Percentiles rank a stretch among this genome's conserved stretches.
Conservation (phyloP, 2,797 vertebrate genomes). For the Cottoperca gobio region DNA sequence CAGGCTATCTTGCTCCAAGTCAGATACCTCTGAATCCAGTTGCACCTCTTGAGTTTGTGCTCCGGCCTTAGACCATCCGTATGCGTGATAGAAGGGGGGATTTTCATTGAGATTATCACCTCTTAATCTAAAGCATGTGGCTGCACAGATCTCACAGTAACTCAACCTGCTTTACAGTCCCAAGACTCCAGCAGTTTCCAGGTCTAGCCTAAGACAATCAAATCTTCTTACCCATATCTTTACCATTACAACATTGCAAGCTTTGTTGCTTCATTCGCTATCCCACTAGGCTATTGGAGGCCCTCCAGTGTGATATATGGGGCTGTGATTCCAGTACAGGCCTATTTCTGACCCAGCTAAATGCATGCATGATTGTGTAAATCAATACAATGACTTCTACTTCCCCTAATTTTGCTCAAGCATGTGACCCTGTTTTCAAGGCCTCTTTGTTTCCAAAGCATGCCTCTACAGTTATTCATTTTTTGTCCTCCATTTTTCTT, state of each 20-base stretch:
- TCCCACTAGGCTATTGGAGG: constrained; percentile 54
- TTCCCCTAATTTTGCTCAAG: constrained; percentile 77
- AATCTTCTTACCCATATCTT: constrained; percentile 68
- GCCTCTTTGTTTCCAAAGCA: constrained; percentile 83
- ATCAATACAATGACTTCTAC: constrained; percentile 82
- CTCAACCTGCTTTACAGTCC: constrained; percentile 65
- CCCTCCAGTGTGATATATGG: constrained; percentile 68
- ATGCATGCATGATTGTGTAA: constrained; percentile 77
- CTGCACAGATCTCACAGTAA: constrained; percentile 66
- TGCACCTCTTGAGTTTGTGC: constrained; percentile 72
- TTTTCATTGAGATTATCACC: constrained; percentile 82
- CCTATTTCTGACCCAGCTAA: constrained; percentile 71
- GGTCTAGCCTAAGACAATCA: constrained; percentile 68
- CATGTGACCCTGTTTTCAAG: constrained; percentile 85
- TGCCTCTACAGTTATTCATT: constrained; percentile 76
- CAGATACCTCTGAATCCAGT: constrained; percentile 72
- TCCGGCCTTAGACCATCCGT: constrained; percentile 66
- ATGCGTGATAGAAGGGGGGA: constrained; percentile 69
- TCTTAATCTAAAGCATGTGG: constrained; percentile 89
- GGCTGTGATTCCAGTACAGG: constrained; percentile 56
- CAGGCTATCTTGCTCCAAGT: constrained; percentile 65
- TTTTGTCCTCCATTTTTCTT: constrained; percentile 65
- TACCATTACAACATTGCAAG: constrained; percentile 70
- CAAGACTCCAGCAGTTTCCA: constrained; percentile 67
- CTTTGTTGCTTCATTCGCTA: constrained; percentile 60